Conservation (phyloP, 2,888 invertebrate genomes). For the Leptodirus hochenwartii region DNA sequence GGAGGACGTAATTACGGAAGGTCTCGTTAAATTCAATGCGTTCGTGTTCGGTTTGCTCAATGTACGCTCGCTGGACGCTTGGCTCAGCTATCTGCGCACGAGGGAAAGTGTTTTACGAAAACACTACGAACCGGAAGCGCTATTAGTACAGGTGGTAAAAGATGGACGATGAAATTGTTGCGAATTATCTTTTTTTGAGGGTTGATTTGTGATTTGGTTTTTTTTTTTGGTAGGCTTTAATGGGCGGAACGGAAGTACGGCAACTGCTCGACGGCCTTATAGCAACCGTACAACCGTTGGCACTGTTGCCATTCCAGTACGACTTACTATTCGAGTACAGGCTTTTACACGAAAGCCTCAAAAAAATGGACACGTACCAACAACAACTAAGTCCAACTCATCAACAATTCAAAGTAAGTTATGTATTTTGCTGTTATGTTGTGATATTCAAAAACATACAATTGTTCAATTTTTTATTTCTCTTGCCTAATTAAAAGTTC, state of each 20-base stretch:
- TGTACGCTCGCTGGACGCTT: slow-evolving; percentile 74
- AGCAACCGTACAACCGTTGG: slow-evolving; percentile 58
- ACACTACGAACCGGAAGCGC: slow-evolving; percentile 59
- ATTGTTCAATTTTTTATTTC: slow-evolving; percentile 1
- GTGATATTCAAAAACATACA: slow-evolving; percentile 2
- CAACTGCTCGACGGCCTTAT: slow-evolving; percentile 55
- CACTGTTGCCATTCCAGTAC: slow-evolving; percentile 61
- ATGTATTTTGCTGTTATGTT: slow-evolving; percentile 13
- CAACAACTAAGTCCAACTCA: slow-evolving; percentile 24
- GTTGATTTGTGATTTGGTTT: too few relatives aligned
- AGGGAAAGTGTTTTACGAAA: slow-evolving; percentile 64
- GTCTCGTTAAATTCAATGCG: slow-evolving; percentile 73
- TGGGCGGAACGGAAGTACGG: slow-evolving; percentile 38
- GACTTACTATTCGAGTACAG: slow-evolving; percentile 66
- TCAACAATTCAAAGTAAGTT: slow-evolving; percentile 18
- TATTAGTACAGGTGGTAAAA: too few relatives aligned
- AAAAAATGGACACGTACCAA: slow-evolving; percentile 36
- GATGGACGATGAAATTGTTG: too few relatives aligned
- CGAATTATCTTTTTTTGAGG: too few relatives aligned
- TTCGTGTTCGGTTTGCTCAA: slow-evolving; percentile 75
- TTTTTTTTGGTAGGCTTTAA: slow-evolving; percentile 37
- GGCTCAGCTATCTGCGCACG: slow-evolving; percentile 72
- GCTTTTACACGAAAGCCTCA: slow-evolving; percentile 56
- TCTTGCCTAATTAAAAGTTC: too few relatives aligned
- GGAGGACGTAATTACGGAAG: slow-evolving; percentile 67